Conservation (phyloP, 2,113 vertebrate species). For the Brienomyrus longianalis region DNA sequence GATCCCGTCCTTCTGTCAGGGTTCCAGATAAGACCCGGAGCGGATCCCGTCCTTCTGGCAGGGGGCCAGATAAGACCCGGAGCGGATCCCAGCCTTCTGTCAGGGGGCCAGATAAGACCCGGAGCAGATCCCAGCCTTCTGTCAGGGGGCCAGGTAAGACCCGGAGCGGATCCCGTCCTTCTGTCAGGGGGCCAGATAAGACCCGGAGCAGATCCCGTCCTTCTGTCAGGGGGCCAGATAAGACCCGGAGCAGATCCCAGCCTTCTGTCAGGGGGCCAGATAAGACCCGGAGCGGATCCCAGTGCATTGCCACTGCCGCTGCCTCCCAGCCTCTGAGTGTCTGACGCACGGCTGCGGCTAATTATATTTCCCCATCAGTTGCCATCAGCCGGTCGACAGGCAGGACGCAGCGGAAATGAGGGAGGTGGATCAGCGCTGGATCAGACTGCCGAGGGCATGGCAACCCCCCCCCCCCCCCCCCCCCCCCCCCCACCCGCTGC, state of each 20-base stretch:
- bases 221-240: background rate
- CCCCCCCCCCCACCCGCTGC: too few relatives aligned
- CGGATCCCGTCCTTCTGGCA: background rate
- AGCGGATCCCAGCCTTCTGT: background rate
- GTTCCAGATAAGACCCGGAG: background rate
- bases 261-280: background rate
- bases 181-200: background rate
- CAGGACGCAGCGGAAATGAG: background rate
- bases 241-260: background rate
- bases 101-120: background rate
- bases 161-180: background rate
- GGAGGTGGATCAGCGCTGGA: background rate
- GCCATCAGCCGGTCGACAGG: background rate
- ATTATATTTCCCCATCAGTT: slow-evolving; percentile 12
- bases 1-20: background rate
- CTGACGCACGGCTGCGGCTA: background rate
- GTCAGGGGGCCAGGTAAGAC: background rate
- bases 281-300: background rate
- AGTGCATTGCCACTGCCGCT: background rate
- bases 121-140: background rate
- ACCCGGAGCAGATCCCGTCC: background rate
- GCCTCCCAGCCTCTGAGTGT: background rate
- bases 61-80: background rate
- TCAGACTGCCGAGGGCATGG: background rate
- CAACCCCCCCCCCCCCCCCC: background rate